phyloP scores from a whole-genome alignment of 92 coral and sea anemone species.

The Umimayanthus kanabou region DNA sequence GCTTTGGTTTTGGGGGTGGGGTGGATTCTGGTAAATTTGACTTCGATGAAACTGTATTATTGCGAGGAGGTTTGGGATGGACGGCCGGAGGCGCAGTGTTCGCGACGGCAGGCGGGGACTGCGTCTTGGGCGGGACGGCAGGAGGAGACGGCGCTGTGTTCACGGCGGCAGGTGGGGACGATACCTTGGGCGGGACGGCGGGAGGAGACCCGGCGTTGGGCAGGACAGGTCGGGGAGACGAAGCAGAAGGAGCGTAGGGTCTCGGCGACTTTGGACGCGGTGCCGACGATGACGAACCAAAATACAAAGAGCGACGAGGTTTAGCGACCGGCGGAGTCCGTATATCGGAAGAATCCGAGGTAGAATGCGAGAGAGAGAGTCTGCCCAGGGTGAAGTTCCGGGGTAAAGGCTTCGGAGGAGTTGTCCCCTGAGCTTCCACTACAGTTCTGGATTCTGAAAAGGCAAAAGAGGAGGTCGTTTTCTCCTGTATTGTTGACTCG shows the following conservation, averaged over 20 bases:
- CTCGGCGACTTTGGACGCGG: background rate
- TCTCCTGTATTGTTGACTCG: background rate
- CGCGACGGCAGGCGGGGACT: background rate
- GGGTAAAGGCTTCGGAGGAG: constrained; percentile 41
- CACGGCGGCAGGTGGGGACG: background rate
- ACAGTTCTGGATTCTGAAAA: constrained; percentile 17
- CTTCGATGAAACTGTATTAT: background rate
- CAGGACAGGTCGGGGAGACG: constrained; percentile 9
- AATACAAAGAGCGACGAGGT: constrained; percentile 37
- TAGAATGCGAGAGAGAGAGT: background rate
- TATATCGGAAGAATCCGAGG: constrained; percentile 25
- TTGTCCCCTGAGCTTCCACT: background rate
- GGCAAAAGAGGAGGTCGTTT: background rate
- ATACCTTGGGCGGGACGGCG: background rate
- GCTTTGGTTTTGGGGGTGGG: constrained; percentile 26
- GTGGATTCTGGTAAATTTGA: background rate
- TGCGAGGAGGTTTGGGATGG: constrained; percentile 30
- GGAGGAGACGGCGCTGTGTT: background rate
- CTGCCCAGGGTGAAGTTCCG: constrained; percentile 20
- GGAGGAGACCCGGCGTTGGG: constrained; percentile 10
- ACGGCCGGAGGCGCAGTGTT: background rate
- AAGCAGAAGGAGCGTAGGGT: background rate
- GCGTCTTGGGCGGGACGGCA: background rate
- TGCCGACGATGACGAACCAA: constrained; percentile 2
- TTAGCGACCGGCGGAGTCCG: constrained; percentile 29